A percentile compares a stretch with the other conserved stretches of the same genome.
These are phyloP conservation scores for Scomber japonicus DNA, from an alignment of 2,113 vertebrate genomes.

Conservation along the genomic window DNA sequence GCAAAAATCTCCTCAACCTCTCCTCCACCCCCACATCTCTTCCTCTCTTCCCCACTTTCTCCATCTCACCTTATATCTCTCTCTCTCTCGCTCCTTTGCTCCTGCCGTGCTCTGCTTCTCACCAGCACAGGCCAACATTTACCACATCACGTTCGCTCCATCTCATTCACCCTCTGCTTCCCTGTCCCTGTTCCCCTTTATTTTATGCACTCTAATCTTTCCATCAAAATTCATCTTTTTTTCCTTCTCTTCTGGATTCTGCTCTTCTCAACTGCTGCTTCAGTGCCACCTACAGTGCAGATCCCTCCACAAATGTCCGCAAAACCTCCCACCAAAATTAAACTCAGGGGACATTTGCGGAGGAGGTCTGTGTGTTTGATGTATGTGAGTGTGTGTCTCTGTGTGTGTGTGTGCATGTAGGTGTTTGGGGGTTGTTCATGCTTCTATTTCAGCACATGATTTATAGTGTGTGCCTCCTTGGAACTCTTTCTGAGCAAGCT, in stretches of 20 bases:
- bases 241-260: constrained; percentile 8
- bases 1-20: constrained; percentile 43
- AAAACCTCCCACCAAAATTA: constrained; percentile 58
- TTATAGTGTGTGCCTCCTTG: constrained; percentile 38
- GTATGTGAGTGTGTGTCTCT: constrained; percentile 25
- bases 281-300: constrained; percentile 51
- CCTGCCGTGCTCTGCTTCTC: not conserved
- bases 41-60: constrained; percentile 3
- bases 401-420: constrained; percentile 31
- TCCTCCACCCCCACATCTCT: constrained; percentile 24
- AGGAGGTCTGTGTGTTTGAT: constrained; percentile 40
- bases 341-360: constrained; percentile 57
- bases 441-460: constrained; percentile 62
- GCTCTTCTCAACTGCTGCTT: constrained; percentile 15
- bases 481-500: constrained; percentile 24
- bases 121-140: not conserved
- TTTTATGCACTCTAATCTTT: not conserved
- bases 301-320: constrained; percentile 48
- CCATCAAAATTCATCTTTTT: not conserved
- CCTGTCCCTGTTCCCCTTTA: not conserved
- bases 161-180: not conserved
- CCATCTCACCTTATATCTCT: not conserved
- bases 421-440: constrained; percentile 47
- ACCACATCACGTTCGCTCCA: not conserved
- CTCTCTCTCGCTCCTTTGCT: constrained; percentile 3